phyloP scores from a whole-genome alignment of 64 coral and sea anemone genomes.

The Cladopsammia gracilis region DNA sequence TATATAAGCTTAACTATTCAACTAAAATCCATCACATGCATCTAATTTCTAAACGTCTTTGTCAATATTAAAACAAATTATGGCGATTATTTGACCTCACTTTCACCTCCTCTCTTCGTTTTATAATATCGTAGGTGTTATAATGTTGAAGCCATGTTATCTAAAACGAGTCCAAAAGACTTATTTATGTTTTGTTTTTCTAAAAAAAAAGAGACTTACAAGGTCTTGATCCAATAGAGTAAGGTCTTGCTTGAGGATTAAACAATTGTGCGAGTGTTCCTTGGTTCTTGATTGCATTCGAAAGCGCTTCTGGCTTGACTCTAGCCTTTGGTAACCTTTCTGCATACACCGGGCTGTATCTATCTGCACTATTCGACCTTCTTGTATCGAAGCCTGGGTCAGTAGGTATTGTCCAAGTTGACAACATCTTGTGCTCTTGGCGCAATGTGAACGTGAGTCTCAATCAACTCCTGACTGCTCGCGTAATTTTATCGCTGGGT shows the following conservation, averaged over 20 bases:
- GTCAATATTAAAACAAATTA: too few relatives aligned
- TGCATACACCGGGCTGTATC: slow-evolving; percentile 36
- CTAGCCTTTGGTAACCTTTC: slow-evolving; percentile 74
- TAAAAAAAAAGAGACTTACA: slow-evolving; percentile 51
- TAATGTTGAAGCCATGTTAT: too few relatives aligned
- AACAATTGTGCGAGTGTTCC: slow-evolving; percentile 90
- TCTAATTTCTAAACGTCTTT: too few relatives aligned
- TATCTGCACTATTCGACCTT: slow-evolving; percentile 72
- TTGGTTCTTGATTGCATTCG: slow-evolving; percentile 91
- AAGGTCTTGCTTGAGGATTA: slow-evolving; percentile 89
- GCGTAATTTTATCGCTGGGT: neutral
- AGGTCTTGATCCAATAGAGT: slow-evolving; percentile 81
- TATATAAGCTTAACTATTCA: too few relatives aligned
- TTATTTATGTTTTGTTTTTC: too few relatives aligned
- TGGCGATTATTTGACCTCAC: too few relatives aligned
- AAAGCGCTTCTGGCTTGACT: slow-evolving; percentile 94
- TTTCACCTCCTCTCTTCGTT: too few relatives aligned
- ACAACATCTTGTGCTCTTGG: slow-evolving; percentile 70
- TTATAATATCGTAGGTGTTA: too few relatives aligned
- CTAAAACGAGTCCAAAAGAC: too few relatives aligned
- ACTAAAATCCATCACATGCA: too few relatives aligned
- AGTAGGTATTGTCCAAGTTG: slow-evolving; percentile 96
- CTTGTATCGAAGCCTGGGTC: slow-evolving; percentile 96
- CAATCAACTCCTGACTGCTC: neutral
- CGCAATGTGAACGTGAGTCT: neutral